A percentile compares a stretch with the other conserved stretches of the same genome.
Conservation (phyloP, 2,888 invertebrate species). For the Calliphora vomitoria region DNA sequence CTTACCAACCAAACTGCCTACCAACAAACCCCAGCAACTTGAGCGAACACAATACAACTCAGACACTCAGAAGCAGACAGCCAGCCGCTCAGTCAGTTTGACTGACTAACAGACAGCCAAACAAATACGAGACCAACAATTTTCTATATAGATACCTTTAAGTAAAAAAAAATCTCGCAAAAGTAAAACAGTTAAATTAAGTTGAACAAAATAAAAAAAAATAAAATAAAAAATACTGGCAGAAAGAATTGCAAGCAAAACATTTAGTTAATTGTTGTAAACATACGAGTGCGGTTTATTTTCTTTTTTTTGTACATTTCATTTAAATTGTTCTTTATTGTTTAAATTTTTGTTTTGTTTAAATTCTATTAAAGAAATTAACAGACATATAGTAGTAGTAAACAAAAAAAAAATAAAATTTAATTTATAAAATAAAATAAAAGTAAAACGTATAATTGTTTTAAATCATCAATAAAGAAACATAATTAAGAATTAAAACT, state of each 20-base stretch:
- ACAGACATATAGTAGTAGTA: conserved; percentile 30
- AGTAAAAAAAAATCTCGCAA: conserved; percentile 55
- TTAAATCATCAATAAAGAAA: background rate
- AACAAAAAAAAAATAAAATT: conserved; percentile 13
- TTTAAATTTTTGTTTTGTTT: conserved; percentile 26
- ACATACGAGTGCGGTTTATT: conserved; percentile 79
- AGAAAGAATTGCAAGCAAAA: conserved; percentile 76
- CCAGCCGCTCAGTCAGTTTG: background rate
- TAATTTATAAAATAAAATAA: background rate
- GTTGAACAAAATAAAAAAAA: conserved; percentile 34
- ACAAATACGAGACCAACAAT: conserved; percentile 19
- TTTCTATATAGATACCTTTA: background rate
- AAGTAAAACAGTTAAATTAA: conserved; percentile 72
- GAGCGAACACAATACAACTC: conserved; percentile 19
- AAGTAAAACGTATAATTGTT: background rate
- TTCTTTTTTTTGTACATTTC: conserved; percentile 22
- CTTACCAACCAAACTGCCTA: conserved; percentile 34
- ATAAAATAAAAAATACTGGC: conserved; percentile 36
- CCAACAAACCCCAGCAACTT: conserved; percentile 39
- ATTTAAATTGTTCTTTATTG: conserved; percentile 9
- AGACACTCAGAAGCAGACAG: background rate
- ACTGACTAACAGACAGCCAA: background rate
- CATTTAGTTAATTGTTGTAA: conserved; percentile 81
- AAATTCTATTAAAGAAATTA: background rate
- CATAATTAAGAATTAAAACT: background rate